Base-by-base conservation (phyloP, 2,888 invertebrate species). In the Thera obeliscata region DNA sequence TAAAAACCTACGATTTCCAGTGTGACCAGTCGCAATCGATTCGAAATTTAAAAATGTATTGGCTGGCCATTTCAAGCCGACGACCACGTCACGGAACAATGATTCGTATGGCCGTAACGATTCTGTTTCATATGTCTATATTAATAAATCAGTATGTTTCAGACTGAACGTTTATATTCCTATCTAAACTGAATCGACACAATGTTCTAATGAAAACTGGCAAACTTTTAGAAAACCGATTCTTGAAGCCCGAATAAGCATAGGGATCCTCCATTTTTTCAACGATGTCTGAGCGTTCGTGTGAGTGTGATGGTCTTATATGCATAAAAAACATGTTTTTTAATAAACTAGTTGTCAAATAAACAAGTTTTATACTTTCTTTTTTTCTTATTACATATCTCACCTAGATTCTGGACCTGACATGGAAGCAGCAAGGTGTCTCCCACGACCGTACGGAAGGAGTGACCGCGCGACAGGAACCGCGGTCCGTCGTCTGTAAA, bases 381-480 rank as follows among this genome's bases (percentile, higher is more conserved):
- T 38, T 38, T 38, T 22, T 22, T 22, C 22, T 22, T 22, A 22
- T 22, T 38, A 38, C 7, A 43, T 6, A 43, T 43, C 43, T 46
- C 9, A 46, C 43, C 43, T 46, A 46, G 43, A 85, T 97, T 96
- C 84, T 97, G 96, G 9, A 97, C 96, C 88, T 97, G 96, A 78
- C 97, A 97, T 7, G 97, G 97, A 67, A 97, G 88, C 58, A 96
- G 94, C 60, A 97, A 94, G 0, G 96, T 96, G 83, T 97, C 97
- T 4, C 97, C 97, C 1, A 96, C 96, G 56, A 97, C 96, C 0
- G 96, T 96, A 75, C 96, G 94, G 89, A 96, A 97, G 6, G 96
- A 96, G 83, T 96, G 96, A 0, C 96, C 96, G 36, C 96, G 93
- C 0, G 97, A 96, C 74, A 96, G 87, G 83, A 97, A 97, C 80